These are phyloP conservation scores for Bovichtus diacanthus DNA, from an alignment of 2,797 vertebrate species.

Conservation along the genomic window DNA sequence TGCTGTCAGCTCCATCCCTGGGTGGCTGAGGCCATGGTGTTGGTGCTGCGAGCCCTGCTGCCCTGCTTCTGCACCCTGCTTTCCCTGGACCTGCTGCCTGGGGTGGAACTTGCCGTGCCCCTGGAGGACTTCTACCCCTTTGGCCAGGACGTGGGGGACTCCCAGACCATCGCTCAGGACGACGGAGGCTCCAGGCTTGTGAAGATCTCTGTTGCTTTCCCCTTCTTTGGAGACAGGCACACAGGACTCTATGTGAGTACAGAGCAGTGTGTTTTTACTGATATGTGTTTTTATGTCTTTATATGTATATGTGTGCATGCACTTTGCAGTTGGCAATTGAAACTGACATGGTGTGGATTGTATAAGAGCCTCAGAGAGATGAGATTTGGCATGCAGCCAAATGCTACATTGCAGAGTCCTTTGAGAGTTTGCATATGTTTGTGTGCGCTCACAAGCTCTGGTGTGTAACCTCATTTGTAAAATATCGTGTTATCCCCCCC, in stretches of 20 bases:
- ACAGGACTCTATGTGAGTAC: slow-evolving; percentile 95
- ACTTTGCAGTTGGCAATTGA: slow-evolving; percentile 67
- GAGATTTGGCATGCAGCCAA: slow-evolving; percentile 59
- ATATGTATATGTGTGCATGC: slow-evolving; percentile 53
- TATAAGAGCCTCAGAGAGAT: slow-evolving; percentile 68
- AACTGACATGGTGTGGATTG: slow-evolving; percentile 74
- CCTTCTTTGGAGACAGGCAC: slow-evolving; percentile 95
- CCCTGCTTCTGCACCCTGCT: slow-evolving; percentile 80
- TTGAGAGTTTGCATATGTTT: slow-evolving; percentile 69
- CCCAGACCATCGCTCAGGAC: slow-evolving; percentile 91
- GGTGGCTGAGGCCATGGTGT: slow-evolving; percentile 84
- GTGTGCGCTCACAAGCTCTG: slow-evolving; percentile 39
- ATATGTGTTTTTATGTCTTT: slow-evolving; percentile 42
- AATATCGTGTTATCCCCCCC: slow-evolving; percentile 54
- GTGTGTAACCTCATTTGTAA: slow-evolving; percentile 64
- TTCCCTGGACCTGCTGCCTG: slow-evolving; percentile 72
- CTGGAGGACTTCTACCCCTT: slow-evolving; percentile 95
- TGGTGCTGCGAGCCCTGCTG: slow-evolving; percentile 82
- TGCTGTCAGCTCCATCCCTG: slow-evolving; percentile 82
- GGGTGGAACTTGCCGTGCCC: slow-evolving; percentile 86
- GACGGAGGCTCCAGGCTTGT: slow-evolving; percentile 95
- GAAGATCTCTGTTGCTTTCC: slow-evolving; percentile 91
- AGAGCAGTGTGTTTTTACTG: slow-evolving; percentile 30
- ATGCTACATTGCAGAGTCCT: slow-evolving; percentile 59
- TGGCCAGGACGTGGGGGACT: slow-evolving; percentile 89